phyloP scores from a whole-genome alignment of 1,140 invertebrate genomes.

The Archegozetes longisetosus region DNA sequence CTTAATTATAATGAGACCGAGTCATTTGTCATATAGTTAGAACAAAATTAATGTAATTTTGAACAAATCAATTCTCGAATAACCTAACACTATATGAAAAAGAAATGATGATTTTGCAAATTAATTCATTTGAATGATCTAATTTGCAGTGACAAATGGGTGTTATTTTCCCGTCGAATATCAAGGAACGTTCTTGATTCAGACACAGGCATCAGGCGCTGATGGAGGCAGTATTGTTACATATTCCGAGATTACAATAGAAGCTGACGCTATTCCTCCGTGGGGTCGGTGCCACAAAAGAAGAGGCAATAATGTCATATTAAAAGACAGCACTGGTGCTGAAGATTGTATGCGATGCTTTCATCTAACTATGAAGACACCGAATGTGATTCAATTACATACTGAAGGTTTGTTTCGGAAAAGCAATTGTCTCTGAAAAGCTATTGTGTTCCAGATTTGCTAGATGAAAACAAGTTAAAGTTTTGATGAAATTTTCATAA shows the following conservation, averaged over 20 bases:
- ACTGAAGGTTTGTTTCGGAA: conserved; percentile 34
- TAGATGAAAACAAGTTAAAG: background rate
- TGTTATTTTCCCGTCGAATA: conserved; percentile 51
- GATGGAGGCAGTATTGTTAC: conserved; percentile 25
- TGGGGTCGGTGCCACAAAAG: conserved; percentile 47
- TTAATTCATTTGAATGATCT: too few relatives aligned
- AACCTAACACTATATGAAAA: too few relatives aligned
- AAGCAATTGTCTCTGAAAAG: background rate
- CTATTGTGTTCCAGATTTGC: background rate
- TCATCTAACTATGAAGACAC: conserved; percentile 39
- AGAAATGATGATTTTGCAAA: too few relatives aligned
- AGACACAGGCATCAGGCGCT: conserved; percentile 30
- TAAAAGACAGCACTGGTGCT: conserved; percentile 41
- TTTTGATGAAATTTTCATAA: background rate
- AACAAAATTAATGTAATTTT: too few relatives aligned
- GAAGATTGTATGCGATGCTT: conserved; percentile 44
- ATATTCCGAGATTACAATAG: conserved; percentile 45
- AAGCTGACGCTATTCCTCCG: conserved; percentile 44
- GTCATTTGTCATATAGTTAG: too few relatives aligned
- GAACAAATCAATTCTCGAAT: too few relatives aligned
- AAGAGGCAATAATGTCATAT: conserved; percentile 43
- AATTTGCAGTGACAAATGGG: background rate
- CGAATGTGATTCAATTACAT: conserved; percentile 46
- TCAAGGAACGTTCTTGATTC: conserved; percentile 47
- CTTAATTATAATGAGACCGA: too few relatives aligned